These are phyloP conservation scores for Drosophila lacicola DNA, from an alignment of 2,888 invertebrate species.

Conservation along the genomic window DNA sequence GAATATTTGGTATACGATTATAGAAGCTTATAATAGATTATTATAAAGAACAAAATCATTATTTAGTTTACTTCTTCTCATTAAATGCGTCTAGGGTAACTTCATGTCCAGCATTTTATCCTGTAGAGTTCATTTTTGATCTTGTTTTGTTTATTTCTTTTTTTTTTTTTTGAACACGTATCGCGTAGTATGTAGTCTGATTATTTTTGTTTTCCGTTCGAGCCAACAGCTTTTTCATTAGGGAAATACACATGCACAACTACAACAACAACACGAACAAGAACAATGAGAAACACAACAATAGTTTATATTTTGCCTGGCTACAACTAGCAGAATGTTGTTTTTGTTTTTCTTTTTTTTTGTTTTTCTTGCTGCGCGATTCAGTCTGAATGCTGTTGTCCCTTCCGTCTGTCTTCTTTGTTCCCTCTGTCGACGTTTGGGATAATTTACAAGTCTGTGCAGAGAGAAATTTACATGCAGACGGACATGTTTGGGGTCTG, in stretches of 20 bases:
- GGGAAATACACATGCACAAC: slow-evolving; percentile 56
- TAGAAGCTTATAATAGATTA: too few relatives aligned
- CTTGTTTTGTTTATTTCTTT: slow-evolving; percentile 39
- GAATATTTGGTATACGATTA: too few relatives aligned
- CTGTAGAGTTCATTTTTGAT: slow-evolving; percentile 24
- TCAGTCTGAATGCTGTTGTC: slow-evolving; percentile 51
- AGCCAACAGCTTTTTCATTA: slow-evolving; percentile 65
- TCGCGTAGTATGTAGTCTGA: slow-evolving; percentile 53
- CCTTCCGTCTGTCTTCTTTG: background rate
- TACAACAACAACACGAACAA: slow-evolving; percentile 10
- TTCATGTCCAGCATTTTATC: background rate
- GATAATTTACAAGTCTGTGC: slow-evolving; percentile 70
- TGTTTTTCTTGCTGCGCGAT: slow-evolving; percentile 66
- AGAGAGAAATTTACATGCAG: slow-evolving; percentile 63
- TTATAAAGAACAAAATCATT: too few relatives aligned
- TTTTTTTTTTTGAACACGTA: slow-evolving; percentile 43
- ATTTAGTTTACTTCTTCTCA: too few relatives aligned
- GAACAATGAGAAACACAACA: slow-evolving; percentile 30
- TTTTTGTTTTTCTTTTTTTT: slow-evolving; percentile 60
- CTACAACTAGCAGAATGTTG: slow-evolving; percentile 29
- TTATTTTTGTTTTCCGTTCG: slow-evolving; percentile 62
- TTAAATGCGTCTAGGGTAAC: slow-evolving; percentile 15
- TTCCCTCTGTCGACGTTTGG: slow-evolving; percentile 40
- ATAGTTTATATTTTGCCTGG: slow-evolving; percentile 44
- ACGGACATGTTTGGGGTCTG: slow-evolving; percentile 38